Evolutionary conservation across 2,888 invertebrate species (phyloP), one percentile per base, ranked within the genome.

Genomic region (Netelia virgata): DNA sequence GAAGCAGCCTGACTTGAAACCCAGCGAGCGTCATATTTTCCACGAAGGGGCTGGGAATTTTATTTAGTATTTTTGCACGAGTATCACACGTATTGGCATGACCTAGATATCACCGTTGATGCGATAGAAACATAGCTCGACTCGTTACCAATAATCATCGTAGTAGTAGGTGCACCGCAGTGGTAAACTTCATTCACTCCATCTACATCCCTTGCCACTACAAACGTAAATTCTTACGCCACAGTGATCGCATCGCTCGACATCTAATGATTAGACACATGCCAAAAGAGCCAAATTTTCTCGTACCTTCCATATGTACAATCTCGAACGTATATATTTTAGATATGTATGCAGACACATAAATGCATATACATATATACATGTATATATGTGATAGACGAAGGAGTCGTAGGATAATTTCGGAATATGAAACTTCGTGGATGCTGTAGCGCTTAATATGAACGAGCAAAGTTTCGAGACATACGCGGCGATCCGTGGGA

Each of bases 381-480:
- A 20, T 69, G 28, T 53, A 57, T 8, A 41, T 53, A 16, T 11
- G 16, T 14, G 59, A 47, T 23, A 36, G 57, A 63, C 57, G 28
- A 66, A 78, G 55, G 68, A 69, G 57, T 66, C 41, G 66, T 61
- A 70, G 63, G 70, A 83, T 83, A 79, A 83, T 83, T 83, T 79
- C 47, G 55, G 63, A 47, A 55, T 63, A 61, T 59, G 83, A 79
- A 83, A 83, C 74, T 78, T 75, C 50, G 74, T 47, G 73, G 20
- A 66, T 63, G 43, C 70, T 47, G 23, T 28, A 57, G 50, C 70
- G 70, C 75, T 80, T 72, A 59, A 83, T 83, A 83, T 68, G 75
- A 83, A 83, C 75, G 79, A 83, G 75, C 79, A 76, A 83, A 83
- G 79, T 83, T 83, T 80, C 66, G 79, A 79, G 79, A 75, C 83